These are phyloP conservation scores for Dryobota labecula DNA, from an alignment of 2,888 invertebrate genomes.

Conservation along the genomic window DNA sequence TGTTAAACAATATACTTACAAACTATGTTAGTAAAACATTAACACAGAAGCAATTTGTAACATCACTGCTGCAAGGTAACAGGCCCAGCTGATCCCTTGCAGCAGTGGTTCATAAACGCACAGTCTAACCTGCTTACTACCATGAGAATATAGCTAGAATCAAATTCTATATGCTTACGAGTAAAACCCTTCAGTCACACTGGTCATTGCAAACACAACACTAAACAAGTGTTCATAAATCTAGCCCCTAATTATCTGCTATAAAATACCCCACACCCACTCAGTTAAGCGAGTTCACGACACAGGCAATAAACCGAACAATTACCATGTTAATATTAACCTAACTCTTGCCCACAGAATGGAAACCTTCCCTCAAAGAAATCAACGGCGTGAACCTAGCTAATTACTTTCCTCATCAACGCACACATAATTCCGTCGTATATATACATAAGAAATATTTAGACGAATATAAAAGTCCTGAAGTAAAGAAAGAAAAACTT, in stretches of 20 bases:
- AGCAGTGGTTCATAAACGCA: no score
- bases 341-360: constrained; percentile 66
- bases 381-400: constrained; percentile 78
- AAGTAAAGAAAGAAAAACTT: constrained; percentile 50
- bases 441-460: constrained; percentile 82
- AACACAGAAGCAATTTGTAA: no score
- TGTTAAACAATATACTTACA: no score
- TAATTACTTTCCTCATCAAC: constrained; percentile 78
- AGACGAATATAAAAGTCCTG: constrained; percentile 47
- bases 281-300: constrained; percentile 13
- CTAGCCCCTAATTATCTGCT: constrained; percentile 23
- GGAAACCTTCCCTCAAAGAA: constrained; percentile 63
- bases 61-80: no score
- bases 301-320: constrained; percentile 23
- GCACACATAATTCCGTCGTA: constrained; percentile 79
- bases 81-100: no score
- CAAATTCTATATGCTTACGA: neutral
- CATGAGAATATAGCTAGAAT: no score
- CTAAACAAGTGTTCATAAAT: constrained; percentile 20
- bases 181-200: neutral
- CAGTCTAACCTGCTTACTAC: no score
- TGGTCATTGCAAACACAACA: neutral
- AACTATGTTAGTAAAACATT: no score
- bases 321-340: constrained; percentile 40
- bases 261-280: constrained; percentile 21